Percentiles rank a stretch among this genome's conserved stretches.
phyloP scores from a whole-genome alignment of 2,888 invertebrate species.

The Euzophera pinguis region DNA sequence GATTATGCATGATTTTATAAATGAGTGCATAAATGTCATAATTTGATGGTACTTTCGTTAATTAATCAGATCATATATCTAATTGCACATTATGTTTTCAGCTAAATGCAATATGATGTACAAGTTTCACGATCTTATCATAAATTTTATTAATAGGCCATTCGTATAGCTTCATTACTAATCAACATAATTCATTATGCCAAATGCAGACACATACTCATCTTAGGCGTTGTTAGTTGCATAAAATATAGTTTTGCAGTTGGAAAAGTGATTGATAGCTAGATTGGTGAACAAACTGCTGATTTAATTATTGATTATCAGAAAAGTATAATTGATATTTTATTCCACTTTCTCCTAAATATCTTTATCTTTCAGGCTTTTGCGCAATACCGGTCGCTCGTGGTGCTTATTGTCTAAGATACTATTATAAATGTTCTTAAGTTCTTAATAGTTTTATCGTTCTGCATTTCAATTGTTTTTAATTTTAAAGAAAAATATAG shows the following conservation, averaged over 20 bases:
- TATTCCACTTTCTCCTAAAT: no score
- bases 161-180: constrained; percentile 4
- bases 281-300: neutral
- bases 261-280: neutral
- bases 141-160: constrained; percentile 3
- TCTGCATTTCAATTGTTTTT: no score
- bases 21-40: neutral
- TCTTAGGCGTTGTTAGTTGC: neutral
- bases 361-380: no score
- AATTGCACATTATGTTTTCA: neutral
- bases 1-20: no score
- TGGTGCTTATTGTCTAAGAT: no score
- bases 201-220: neutral
- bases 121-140: neutral
- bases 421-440: no score
- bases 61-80: neutral
- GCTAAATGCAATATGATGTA: neutral
- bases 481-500: no score
- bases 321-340: no score
- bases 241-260: neutral
- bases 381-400: no score
- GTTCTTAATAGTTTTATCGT: no score
- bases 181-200: constrained; percentile 1
- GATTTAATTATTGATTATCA: neutral
- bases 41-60: neutral